Percentiles rank a stretch among this genome's conserved stretches.
phyloP scores from a whole-genome alignment of 2,797 vertebrate genomes.

The Betta splendens region DNA sequence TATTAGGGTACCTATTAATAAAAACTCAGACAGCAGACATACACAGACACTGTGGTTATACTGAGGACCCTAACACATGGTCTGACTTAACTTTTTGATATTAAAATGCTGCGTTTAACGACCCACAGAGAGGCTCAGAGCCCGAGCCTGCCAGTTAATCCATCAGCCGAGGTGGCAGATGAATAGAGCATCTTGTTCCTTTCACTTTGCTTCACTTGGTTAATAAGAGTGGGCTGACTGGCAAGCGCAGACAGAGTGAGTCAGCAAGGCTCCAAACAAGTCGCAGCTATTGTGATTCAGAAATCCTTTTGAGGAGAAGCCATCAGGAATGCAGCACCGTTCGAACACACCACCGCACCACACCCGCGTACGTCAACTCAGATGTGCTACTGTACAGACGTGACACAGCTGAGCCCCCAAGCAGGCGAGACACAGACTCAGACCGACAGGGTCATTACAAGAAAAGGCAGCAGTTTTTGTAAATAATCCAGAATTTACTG shows the following conservation, averaged over 20 bases:
- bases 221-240: conserved; percentile 61
- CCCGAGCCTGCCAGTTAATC: conserved; percentile 19
- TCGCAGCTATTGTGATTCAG: conserved; percentile 53
- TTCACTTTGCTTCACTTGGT: conserved; percentile 48
- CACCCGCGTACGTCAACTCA: not conserved
- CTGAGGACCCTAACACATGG: conserved; percentile 1
- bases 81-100: not conserved
- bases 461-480: too few relatives aligned
- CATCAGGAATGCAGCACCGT: conserved; percentile 21
- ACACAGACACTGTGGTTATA: too few relatives aligned
- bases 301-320: conserved; percentile 11
- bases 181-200: conserved; percentile 53
- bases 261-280: conserved; percentile 56
- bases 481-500: too few relatives aligned
- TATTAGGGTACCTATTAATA: too few relatives aligned
- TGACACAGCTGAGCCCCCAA: too few relatives aligned
- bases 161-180: conserved; percentile 29
- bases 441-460: too few relatives aligned
- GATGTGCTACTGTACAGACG: not conserved
- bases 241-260: conserved; percentile 48
- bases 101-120: conserved; percentile 14
- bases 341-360: conserved; percentile 10
- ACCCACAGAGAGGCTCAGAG: conserved; percentile 5
- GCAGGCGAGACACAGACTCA: too few relatives aligned
- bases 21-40: too few relatives aligned